phyloP scores from a whole-genome alignment of 2,888 invertebrate genomes.

The Protophormia terraenovae region DNA sequence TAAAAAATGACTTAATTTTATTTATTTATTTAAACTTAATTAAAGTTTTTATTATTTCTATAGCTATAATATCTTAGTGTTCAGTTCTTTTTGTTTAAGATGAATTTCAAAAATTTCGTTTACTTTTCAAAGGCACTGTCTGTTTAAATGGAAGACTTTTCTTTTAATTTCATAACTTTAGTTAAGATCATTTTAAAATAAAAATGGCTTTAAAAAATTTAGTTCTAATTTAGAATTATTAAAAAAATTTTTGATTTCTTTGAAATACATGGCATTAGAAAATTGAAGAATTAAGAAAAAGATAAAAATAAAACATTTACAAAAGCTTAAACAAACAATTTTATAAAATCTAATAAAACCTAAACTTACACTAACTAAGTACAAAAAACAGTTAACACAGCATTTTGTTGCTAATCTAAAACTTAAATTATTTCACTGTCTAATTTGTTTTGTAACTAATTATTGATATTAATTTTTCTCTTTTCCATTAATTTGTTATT shows the following conservation, averaged over 20 bases:
- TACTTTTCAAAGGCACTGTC: slow-evolving; percentile 48
- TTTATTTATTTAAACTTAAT: slow-evolving; percentile 9
- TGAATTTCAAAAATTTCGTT: slow-evolving; percentile 7
- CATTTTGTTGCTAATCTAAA: slow-evolving; percentile 64
- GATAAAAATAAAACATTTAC: slow-evolving; percentile 3
- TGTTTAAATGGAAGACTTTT: slow-evolving; percentile 52
- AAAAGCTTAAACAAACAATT: slow-evolving; percentile 24
- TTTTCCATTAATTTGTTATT: not conserved
- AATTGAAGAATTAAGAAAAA: not conserved
- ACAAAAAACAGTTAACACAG: slow-evolving; percentile 65
- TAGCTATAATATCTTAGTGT: slow-evolving; percentile 51
- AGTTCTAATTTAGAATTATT: slow-evolving; percentile 14
- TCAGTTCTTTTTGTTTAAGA: slow-evolving; percentile 60
- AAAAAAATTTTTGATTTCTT: slow-evolving; percentile 22
- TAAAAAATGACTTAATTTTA: slow-evolving; percentile 66
- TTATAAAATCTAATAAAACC: slow-evolving; percentile 29
- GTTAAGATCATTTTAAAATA: not conserved
- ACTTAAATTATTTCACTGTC: not conserved
- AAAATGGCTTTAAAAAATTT: slow-evolving; percentile 30
- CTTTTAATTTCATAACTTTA: slow-evolving; percentile 7
- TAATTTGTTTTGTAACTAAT: not conserved
- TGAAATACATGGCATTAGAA: slow-evolving; percentile 35
- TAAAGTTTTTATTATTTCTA: slow-evolving; percentile 31
- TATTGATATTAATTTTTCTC: too few relatives aligned
- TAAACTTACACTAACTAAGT: slow-evolving; percentile 41